A percentile compares a stretch with the other conserved stretches of the same genome.
Conservation (phyloP, 2,888 invertebrate genomes). For the Stegana nigrithorax region DNA sequence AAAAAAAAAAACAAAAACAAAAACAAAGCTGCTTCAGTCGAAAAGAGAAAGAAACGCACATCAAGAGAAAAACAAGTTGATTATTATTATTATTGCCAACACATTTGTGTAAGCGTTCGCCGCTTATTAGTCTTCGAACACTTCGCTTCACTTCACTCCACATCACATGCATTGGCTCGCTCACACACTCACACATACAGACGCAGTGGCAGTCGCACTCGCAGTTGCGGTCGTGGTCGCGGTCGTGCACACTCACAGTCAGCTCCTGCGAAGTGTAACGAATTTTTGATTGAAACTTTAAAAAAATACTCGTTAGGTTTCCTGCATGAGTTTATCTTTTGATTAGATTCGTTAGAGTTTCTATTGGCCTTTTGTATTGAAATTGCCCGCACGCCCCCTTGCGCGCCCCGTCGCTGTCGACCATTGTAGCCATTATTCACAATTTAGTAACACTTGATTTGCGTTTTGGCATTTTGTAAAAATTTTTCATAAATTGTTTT, state of each 20-base stretch:
- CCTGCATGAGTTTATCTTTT: constrained; percentile 58
- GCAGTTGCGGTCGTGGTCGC: too few relatives aligned
- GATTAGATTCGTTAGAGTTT: constrained; percentile 59
- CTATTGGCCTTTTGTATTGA: constrained; percentile 47
- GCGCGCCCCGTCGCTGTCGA: too few relatives aligned
- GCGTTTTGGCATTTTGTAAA: constrained; percentile 50
- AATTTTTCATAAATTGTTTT: constrained; percentile 49
- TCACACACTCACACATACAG: too few relatives aligned
- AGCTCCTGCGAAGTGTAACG: constrained; percentile 51
- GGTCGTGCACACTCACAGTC: too few relatives aligned
- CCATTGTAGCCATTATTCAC: constrained; percentile 56
- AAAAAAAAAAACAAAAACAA: constrained; percentile 26
- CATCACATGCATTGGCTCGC: too few relatives aligned
- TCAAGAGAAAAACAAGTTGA: constrained; percentile 26
- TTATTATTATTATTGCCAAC: constrained; percentile 53
- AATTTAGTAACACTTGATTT: constrained; percentile 61
- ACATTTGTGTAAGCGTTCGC: constrained; percentile 56
- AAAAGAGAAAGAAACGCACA: too few relatives aligned
- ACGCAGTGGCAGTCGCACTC: too few relatives aligned
- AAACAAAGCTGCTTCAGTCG: too few relatives aligned
- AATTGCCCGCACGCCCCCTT: constrained; percentile 33
- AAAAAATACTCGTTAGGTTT: constrained; percentile 54
- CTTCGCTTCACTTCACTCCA: too few relatives aligned
- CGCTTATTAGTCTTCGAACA: constrained; percentile 51
- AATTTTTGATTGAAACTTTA: constrained; percentile 61